phyloP scores from a whole-genome alignment of 2,888 invertebrate species.

The Drosophila stalkeri region DNA sequence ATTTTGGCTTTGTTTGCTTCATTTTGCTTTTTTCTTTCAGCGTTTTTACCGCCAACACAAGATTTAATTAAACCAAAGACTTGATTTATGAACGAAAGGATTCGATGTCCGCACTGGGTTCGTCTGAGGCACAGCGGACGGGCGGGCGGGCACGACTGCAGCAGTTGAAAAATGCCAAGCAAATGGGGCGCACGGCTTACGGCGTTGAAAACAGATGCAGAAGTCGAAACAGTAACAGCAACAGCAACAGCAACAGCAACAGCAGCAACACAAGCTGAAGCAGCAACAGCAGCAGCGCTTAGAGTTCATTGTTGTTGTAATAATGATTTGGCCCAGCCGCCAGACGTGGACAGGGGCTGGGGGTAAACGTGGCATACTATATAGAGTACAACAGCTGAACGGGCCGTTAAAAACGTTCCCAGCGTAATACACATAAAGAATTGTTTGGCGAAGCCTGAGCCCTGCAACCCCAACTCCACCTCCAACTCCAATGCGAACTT shows the following conservation, averaged over 20 bases:
- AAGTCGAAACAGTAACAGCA: constrained; percentile 17
- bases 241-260: constrained; percentile 9
- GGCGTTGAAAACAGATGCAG: constrained; percentile 25
- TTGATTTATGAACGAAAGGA: constrained; percentile 85
- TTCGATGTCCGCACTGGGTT: constrained; percentile 71
- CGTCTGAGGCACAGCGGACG: constrained; percentile 19
- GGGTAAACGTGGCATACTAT: constrained; percentile 1
- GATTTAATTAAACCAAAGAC: constrained; percentile 86
- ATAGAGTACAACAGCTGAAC: constrained; percentile 67
- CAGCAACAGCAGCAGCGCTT: constrained; percentile 30
- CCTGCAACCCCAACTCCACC: background rate
- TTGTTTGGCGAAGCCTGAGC: constrained; percentile 48
- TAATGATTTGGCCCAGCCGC: constrained; percentile 67
- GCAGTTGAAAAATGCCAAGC: constrained; percentile 71
- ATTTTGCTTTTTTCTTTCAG: constrained; percentile 53
- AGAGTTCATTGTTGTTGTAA: constrained; percentile 60
- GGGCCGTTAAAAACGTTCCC: constrained; percentile 67
- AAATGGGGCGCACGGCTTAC: constrained; percentile 68
- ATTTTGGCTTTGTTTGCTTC: constrained; percentile 28
- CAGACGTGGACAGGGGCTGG: constrained; percentile 1
- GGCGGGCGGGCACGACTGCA: constrained; percentile 32
- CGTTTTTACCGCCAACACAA: constrained; percentile 85
- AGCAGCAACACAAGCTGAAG: background rate
- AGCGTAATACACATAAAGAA: constrained; percentile 74
- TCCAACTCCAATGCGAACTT: background rate